A percentile compares a stretch with the other conserved stretches of the same genome.
These are phyloP conservation scores for Eutolmus rufibarbis DNA, from an alignment of 2,888 invertebrate species.

Conservation along the genomic window DNA sequence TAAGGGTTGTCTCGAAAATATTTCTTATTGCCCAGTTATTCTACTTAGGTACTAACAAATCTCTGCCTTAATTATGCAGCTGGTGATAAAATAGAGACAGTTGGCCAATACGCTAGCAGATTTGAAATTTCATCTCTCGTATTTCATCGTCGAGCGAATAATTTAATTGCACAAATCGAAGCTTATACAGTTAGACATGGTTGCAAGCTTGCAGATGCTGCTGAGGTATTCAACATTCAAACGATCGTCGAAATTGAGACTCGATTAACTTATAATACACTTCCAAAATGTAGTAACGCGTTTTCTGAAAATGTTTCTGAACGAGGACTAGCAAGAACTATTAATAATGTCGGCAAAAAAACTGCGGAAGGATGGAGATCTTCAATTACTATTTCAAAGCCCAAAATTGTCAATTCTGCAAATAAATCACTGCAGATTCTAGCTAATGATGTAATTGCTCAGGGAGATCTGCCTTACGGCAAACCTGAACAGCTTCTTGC, in stretches of 20 bases:
- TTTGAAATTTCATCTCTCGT: slow-evolving; percentile 5
- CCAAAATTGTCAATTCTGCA: neutral
- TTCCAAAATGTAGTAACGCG: neutral
- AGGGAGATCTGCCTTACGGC: neutral
- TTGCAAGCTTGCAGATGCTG: neutral
- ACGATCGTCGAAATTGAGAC: neutral
- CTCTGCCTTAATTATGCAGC: neutral
- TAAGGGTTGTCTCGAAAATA: neutral
- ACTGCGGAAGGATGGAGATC: neutral
- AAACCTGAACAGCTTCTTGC: neutral
- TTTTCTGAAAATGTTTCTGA: neutral
- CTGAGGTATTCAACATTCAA: neutral
- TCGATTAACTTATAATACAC: neutral
- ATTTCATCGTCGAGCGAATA: neutral
- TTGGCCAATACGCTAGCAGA: slow-evolving; percentile 1
- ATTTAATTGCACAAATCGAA: neutral
- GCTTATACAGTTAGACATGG: neutral
- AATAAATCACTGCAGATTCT: neutral
- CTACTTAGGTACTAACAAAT: neutral
- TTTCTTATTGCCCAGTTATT: neutral
- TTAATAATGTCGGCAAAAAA: neutral
- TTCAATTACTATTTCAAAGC: neutral
- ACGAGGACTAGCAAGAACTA: neutral
- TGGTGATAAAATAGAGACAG: neutral
- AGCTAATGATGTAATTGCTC: neutral